Evolutionary conservation across 2,888 invertebrate species (phyloP).

Genomic region (Athalia circularis): DNA sequence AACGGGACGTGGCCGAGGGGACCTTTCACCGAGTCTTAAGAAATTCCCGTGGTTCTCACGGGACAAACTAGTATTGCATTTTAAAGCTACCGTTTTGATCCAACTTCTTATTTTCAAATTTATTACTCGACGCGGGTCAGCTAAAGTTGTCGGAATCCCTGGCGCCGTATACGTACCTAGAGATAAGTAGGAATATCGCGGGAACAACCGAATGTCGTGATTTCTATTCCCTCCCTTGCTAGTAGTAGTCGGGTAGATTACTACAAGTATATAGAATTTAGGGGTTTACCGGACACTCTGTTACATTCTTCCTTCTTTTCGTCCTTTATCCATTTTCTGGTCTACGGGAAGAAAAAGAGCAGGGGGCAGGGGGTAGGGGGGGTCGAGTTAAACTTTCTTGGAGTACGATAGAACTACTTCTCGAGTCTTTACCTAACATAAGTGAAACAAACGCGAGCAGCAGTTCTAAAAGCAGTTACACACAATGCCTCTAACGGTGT

Average conservation of each 20-base stretch:
- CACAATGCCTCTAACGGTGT: conserved; percentile 60
- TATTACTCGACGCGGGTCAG: background rate
- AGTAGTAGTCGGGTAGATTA: too few species aligned
- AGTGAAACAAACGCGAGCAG: conserved; percentile 60
- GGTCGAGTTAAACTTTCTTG: too few species aligned
- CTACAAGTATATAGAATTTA: conserved; percentile 16
- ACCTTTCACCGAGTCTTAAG: conserved; percentile 5
- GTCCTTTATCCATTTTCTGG: conserved; percentile 14
- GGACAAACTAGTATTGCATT: conserved; percentile 20
- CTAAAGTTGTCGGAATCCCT: background rate
- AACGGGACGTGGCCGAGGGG: conserved; percentile 21
- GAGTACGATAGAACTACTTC: background rate
- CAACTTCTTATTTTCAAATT: background rate
- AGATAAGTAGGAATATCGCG: background rate
- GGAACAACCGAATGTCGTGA: background rate
- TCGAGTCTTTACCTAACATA: conserved; percentile 19
- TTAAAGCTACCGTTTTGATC: conserved; percentile 3
- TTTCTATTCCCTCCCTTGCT: background rate
- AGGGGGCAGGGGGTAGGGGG: background rate
- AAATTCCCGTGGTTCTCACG: background rate
- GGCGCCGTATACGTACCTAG: background rate
- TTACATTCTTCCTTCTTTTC: conserved; percentile 37
- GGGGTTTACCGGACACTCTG: conserved; percentile 2
- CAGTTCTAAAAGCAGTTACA: conserved; percentile 59
- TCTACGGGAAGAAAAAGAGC: conserved; percentile 16